These are phyloP conservation scores for Stomatorhinus ivindoensis DNA, from an alignment of 2,113 vertebrate species.

Conservation along the genomic window DNA sequence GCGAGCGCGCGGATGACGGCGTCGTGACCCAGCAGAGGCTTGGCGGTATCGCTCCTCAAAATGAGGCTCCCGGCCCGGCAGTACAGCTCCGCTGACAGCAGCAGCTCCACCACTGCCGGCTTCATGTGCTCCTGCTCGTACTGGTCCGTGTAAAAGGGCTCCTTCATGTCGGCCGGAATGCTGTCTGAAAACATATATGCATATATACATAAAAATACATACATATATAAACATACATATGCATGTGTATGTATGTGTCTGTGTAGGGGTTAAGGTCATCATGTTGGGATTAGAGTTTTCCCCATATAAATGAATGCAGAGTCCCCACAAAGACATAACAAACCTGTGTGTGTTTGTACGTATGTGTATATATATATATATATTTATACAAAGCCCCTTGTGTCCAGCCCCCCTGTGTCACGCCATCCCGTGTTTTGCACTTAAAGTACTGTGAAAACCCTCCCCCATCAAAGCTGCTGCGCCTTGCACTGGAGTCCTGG, in stretches of 20 bases:
- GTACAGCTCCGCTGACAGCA: constrained; percentile 92
- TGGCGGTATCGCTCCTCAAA: constrained; percentile 78
- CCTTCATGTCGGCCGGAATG: constrained; percentile 77
- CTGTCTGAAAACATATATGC: constrained; percentile 61
- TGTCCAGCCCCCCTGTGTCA: neutral
- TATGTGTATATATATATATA: no score
- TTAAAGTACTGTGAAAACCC: neutral
- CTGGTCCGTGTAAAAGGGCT: constrained; percentile 95
- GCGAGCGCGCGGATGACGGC: constrained; percentile 92
- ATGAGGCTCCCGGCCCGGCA: constrained; percentile 87
- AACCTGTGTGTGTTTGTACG: no score
- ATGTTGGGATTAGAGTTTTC: no score
- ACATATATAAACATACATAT: no score
- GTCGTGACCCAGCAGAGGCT: constrained; percentile 85
- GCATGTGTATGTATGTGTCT: no score
- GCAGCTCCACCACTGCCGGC: constrained; percentile 80
- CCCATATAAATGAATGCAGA: no score
- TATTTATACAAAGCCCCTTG: neutral
- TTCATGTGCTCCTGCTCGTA: constrained; percentile 98
- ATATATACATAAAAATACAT: no score
- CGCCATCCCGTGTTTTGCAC: neutral
- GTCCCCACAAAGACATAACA: no score
- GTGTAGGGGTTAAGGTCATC: no score
- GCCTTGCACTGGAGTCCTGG: neutral
- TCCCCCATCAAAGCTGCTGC: neutral